Evolutionary conservation across 2,888 invertebrate species (phyloP), one percentile per base, ranked within the genome.

Genomic region (Crossocerus cetratus): DNA sequence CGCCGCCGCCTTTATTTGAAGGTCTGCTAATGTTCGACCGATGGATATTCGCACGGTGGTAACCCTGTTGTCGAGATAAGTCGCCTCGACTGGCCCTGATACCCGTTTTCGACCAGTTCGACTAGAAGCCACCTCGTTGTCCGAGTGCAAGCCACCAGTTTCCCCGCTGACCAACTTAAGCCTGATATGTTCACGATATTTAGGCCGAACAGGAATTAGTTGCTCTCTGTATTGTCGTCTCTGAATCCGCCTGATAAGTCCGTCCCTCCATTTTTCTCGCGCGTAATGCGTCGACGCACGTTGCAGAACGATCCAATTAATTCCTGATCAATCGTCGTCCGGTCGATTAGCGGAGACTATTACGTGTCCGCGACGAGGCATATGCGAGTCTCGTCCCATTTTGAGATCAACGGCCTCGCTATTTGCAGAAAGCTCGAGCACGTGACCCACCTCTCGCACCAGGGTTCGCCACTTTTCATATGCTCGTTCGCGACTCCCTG

Each of bases 341-440:
- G 13, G 5, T 16, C 49, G 49, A 49, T 49, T 49, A 49, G 49
- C 49, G 3, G 16, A 49, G 14, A 14, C 14, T 49, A 49, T 49
- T 49, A 49, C 49, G 49, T 16, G 16, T 14, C 16, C 49, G 16
- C n/a, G 3, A 4, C 8, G 16, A 14, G 2, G 4, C 8, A n/a
- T n/a, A n/a, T 5, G 49, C 49, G 16, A 49, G 14, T 49, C 49
- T 49, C 16, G 49, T n/a, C 14, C 43, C 18, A 14, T 44, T 45
- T 18, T 22, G n/a, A n/a, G n/a, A 43, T 18, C n/a, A n/a, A 14
- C 23, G n/a, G 18, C 63, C 69, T 75, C 64, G 74, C 74, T 75
- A 69, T 75, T 75, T 75, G 54, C 74, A 56, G 75, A 74, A 64
- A 75, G 69, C 44, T 56, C 55, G 32, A 2, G 66, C 63, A 69